Percentiles rank a stretch among this genome's conserved stretches.
Conservation (phyloP, 2,797 vertebrate genomes). For the Manis crassicaudata region DNA sequence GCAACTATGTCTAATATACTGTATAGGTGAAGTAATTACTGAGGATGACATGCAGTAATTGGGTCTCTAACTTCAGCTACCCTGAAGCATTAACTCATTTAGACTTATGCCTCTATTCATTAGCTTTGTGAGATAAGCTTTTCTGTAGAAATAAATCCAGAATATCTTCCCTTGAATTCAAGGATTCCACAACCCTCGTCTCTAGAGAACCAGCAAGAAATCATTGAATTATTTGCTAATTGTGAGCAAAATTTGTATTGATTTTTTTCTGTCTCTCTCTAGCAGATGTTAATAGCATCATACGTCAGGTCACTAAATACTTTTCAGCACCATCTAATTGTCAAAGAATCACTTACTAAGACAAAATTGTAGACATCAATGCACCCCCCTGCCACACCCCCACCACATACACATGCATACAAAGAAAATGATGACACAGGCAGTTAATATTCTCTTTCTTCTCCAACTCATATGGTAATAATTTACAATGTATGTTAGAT, state of each 20-base stretch:
- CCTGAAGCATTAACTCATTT: constrained; percentile 60
- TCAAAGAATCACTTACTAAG: constrained; percentile 79
- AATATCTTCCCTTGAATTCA: constrained; percentile 57
- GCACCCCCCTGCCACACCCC: too few species aligned
- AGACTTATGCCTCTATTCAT: constrained; percentile 69
- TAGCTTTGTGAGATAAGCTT: constrained; percentile 66
- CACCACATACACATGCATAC: background rate
- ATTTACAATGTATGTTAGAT: background rate
- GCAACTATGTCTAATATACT: background rate
- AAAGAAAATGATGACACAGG: constrained; percentile 7
- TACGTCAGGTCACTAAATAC: constrained; percentile 81
- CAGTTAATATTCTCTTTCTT: background rate
- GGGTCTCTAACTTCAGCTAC: constrained; percentile 70
- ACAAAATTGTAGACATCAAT: constrained; percentile 36
- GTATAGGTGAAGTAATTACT: constrained; percentile 65
- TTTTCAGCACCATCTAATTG: constrained; percentile 81
- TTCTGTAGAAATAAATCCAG: constrained; percentile 72
- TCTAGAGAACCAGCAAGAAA: constrained; percentile 67
- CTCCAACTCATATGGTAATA: background rate
- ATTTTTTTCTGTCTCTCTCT: constrained; percentile 82
- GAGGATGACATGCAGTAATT: constrained; percentile 62
- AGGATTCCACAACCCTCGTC: constrained; percentile 50
- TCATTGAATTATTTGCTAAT: constrained; percentile 89
- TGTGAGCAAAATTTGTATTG: constrained; percentile 87
- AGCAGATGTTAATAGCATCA: constrained; percentile 81